Evolutionary conservation across 92 coral and sea anemone genomes (phyloP), one percentile per base, ranked within the genome.

Genomic region (Epizoanthus fatuus): DNA sequence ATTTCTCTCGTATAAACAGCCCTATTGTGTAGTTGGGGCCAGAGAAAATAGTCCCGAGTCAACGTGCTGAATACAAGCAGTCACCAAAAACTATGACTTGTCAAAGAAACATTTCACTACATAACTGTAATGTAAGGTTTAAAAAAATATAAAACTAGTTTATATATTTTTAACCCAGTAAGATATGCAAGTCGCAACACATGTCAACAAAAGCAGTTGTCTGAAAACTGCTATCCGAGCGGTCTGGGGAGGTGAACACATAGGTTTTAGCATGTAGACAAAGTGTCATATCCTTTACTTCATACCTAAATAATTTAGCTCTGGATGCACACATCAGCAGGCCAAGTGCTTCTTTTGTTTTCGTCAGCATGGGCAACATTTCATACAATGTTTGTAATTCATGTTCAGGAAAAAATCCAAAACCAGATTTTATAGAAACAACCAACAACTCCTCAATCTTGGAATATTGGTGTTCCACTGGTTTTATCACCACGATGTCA

Each of bases 31-130:
- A 59, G 11, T 47, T 78, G 95, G 91, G 81, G 87, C 93, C 95
- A 51, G 63, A 88, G 63, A 86, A 92, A 73, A 69, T 92, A 53
- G 66, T 86, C 55, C 44, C 85, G 53, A 75, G 85, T 89, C 95
- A 89, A 81, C 88, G 59, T 75, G 88, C 90, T 12, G 90, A 89
- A 54, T 89, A 54, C 80, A 40, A 69, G 77, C 17, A 90, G 90
- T 12, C 82, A 67, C 29, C 88, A 85, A 86, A 85, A 89, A 89
- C 20, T 88, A 4, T 10, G 54, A 4, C 76, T 88, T 35, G 85
- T 85, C 22, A 89, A 92, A 65, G 93, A 92, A 12, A 72, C 88
- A 72, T 92, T 85, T 86, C 69, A 63, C 37, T 63, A 0, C 37
- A 63, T 63, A 63, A 6, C 40, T 19, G 69, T 22, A 37, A 4